Evolutionary conservation across 1,140 invertebrate species (phyloP), one percentile per base, ranked within the genome.

Genomic region (Drosophila ogumai): DNA sequence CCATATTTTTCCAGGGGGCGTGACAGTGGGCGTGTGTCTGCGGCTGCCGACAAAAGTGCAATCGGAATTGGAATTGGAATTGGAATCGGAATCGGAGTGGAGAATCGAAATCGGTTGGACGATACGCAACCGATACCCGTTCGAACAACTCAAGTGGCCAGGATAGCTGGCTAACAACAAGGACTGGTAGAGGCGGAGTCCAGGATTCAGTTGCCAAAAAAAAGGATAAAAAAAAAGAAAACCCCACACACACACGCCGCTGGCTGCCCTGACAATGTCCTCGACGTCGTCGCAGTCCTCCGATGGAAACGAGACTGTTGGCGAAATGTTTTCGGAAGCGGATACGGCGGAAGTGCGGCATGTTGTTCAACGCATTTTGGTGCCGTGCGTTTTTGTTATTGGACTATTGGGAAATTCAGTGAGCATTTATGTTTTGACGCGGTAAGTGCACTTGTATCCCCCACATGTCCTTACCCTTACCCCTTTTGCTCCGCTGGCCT

Each of bases 341-440:
- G 82, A 91, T 79, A 76, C 91, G 77, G 85, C 75, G 79, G 82
- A 88, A 90, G 90, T 92, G 79, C 91, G 91, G 79, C 90, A 91
- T 87, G 87, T 92, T 94, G 93, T 95, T 50, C 95, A 96, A 92
- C 92, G 94, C 64, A 94, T 96, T 22, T 91, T 96, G 36, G 94
- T 96, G 54, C 96, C 96, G n/a, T 93, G 96, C 34, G 93, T 96
- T 55, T 94, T 96, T 76, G 92, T 94, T 66, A 93, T 96, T 59
- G 96, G 96, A 54, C 94, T 96, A 41, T 91, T 96, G 63, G 96
- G 96, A 34, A 97, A 96, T 90, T 93, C 94, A 38, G 93, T 96
- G 38, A 96, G 96, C 40, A 95, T 97, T 59, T 94, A 96, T 76
- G 96, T 97, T 57, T 94, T 97, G 60, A 96, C 95, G 69, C 93